phyloP scores from a whole-genome alignment of 92 coral and sea anemone genomes.

The Zoanthus sociatus region DNA sequence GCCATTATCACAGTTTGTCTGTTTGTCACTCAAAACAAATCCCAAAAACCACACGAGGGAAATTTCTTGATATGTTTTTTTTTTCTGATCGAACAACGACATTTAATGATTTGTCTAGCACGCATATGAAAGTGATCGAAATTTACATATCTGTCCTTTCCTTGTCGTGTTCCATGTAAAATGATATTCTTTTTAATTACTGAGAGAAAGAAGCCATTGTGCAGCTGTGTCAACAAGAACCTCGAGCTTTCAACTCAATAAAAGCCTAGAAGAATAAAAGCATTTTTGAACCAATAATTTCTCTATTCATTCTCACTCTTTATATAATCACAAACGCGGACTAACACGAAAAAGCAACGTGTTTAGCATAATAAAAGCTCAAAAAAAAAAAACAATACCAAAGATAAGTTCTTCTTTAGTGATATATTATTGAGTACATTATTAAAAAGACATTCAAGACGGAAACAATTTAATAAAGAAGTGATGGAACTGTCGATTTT shows the following conservation, averaged over 20 bases:
- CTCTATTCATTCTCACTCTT: constrained; percentile 88
- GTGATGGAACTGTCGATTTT: constrained; percentile 94
- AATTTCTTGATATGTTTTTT: constrained; percentile 66
- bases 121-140: constrained; percentile 71
- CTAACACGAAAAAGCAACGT: constrained; percentile 78
- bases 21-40: constrained; percentile 71
- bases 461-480: constrained; percentile 98
- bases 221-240: constrained; percentile 99
- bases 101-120: constrained; percentile 74
- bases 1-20: constrained; percentile 67
- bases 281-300: constrained; percentile 91
- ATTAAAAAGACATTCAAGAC: constrained; percentile 98
- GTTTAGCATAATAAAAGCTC: constrained; percentile 86
- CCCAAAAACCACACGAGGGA: constrained; percentile 60
- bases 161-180: constrained; percentile 90
- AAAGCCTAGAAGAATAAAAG: constrained; percentile 94
- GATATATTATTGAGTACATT: constrained; percentile 93
- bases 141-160: constrained; percentile 89
- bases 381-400: constrained; percentile 71
- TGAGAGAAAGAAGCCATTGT: constrained; percentile 93
- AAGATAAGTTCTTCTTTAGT: constrained; percentile 77
- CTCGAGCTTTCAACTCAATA: constrained; percentile 98
- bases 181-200: constrained; percentile 99
- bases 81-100: constrained; percentile 74
- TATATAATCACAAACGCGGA: constrained; percentile 91